Evolutionary conservation across 2,113 vertebrate genomes (phyloP).

Genomic region (Colistium nudipinnis): DNA sequence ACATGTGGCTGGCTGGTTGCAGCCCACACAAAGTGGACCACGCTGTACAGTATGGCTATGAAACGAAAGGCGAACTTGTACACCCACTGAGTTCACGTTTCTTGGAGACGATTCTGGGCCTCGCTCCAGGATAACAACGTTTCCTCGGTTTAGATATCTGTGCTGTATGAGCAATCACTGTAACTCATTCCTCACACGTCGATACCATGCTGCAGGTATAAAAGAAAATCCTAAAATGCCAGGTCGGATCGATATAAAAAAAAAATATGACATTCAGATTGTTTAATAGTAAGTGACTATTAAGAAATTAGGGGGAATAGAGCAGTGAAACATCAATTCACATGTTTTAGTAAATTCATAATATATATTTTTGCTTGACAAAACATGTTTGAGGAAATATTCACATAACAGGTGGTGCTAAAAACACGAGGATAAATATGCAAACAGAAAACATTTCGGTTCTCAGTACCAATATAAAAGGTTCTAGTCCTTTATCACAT

Average conservation of each 20-base stretch:
- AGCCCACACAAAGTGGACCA: slow-evolving; percentile 41
- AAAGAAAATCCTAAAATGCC: background rate
- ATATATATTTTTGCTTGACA: background rate
- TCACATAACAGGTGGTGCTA: too few species aligned
- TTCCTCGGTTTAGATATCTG: slow-evolving; percentile 1
- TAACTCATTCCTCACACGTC: too few species aligned
- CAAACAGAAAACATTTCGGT: too few species aligned
- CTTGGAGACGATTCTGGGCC: slow-evolving; percentile 27
- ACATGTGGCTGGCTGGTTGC: slow-evolving; percentile 34
- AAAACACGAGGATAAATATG: too few species aligned
- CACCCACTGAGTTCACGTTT: slow-evolving; percentile 54
- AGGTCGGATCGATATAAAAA: too few species aligned
- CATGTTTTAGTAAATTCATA: background rate
- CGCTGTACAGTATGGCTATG: background rate
- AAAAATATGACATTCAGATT: background rate
- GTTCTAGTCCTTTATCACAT: too few species aligned
- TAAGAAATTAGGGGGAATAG: background rate
- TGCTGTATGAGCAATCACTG: background rate
- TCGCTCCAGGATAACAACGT: slow-evolving; percentile 27
- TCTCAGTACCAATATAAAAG: too few species aligned
- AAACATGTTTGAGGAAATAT: too few species aligned
- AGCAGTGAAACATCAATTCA: background rate
- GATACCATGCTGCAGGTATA: background rate
- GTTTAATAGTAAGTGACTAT: background rate
- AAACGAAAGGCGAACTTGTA: slow-evolving; percentile 11